A percentile compares a stretch with the other conserved stretches of the same genome.
phyloP scores from a whole-genome alignment of 2,797 vertebrate species.

The Poecilia gillii region DNA sequence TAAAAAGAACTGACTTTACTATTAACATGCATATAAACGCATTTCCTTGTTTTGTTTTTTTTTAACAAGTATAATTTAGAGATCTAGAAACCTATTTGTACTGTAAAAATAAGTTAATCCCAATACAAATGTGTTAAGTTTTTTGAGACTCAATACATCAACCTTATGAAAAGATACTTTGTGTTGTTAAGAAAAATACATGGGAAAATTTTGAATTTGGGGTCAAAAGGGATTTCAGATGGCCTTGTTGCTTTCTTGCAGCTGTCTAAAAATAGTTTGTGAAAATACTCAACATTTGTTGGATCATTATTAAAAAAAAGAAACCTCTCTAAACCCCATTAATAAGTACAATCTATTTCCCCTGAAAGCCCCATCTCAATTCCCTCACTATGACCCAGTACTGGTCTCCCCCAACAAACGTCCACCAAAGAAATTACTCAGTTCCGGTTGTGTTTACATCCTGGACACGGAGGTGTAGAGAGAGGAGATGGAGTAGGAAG shows the following conservation, averaged over 20 bases:
- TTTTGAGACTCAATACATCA: too few species aligned
- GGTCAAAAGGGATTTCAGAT: not conserved
- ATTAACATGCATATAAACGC: not conserved
- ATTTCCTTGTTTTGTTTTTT: not conserved
- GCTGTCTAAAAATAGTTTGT: not conserved
- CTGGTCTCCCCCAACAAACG: slow-evolving; percentile 33
- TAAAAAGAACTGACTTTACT: not conserved
- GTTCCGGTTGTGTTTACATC: slow-evolving; percentile 60
- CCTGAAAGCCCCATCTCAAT: not conserved
- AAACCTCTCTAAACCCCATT: slow-evolving; percentile 44
- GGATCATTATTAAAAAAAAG: not conserved
- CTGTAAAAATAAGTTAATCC: not conserved
- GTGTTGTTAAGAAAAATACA: not conserved
- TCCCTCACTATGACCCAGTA: not conserved
- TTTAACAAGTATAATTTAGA: not conserved
- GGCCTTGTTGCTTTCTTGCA: not conserved
- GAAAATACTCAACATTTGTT: not conserved
- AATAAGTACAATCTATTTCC: slow-evolving; percentile 54
- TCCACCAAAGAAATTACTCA: slow-evolving; percentile 32
- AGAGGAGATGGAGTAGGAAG: slow-evolving; percentile 76
- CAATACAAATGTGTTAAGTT: not conserved
- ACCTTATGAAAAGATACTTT: not conserved
- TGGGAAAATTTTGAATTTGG: not conserved
- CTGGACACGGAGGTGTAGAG: slow-evolving; percentile 64
- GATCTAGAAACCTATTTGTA: not conserved